These are phyloP conservation scores for Lasioglossum oenotherae DNA, from an alignment of 2,888 invertebrate species.

Conservation along the genomic window DNA sequence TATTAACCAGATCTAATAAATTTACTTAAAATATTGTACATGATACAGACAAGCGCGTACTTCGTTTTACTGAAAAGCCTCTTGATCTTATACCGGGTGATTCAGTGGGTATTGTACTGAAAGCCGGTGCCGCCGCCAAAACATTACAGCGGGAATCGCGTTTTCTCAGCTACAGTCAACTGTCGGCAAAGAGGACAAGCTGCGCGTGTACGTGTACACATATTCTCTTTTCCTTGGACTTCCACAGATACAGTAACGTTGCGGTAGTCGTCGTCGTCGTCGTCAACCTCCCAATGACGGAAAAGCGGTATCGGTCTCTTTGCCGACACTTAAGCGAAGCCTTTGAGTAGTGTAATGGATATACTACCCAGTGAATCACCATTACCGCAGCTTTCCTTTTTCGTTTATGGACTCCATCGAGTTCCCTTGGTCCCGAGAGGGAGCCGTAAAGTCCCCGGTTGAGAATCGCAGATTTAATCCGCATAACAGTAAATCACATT, in stretches of 20 bases:
- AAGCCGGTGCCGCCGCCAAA: too few species aligned
- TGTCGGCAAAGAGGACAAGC: too few species aligned
- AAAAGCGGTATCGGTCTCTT: background rate
- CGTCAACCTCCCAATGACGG: background rate
- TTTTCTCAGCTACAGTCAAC: too few species aligned
- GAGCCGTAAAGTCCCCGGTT: background rate
- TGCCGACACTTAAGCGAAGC: background rate
- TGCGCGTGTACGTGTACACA: background rate
- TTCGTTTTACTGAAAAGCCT: too few species aligned
- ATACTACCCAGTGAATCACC: background rate
- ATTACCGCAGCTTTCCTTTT: background rate
- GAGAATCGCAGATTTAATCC: constrained; percentile 27
- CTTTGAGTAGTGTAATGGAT: background rate
- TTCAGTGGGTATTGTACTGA: too few species aligned
- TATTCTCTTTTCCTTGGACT: background rate
- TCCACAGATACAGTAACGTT: background rate
- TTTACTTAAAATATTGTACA: too few species aligned
- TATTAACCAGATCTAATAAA: too few species aligned
- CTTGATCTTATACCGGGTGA: too few species aligned
- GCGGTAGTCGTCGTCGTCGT: background rate
- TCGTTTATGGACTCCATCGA: background rate
- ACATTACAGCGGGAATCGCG: too few species aligned
- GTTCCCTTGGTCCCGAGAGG: background rate
- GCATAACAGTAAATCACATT: constrained; percentile 44
- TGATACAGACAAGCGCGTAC: too few species aligned